A percentile compares a stretch with the other conserved stretches of the same genome.
phyloP scores from a whole-genome alignment of 2,113 vertebrate genomes.

The Excalfactoria chinensis region DNA sequence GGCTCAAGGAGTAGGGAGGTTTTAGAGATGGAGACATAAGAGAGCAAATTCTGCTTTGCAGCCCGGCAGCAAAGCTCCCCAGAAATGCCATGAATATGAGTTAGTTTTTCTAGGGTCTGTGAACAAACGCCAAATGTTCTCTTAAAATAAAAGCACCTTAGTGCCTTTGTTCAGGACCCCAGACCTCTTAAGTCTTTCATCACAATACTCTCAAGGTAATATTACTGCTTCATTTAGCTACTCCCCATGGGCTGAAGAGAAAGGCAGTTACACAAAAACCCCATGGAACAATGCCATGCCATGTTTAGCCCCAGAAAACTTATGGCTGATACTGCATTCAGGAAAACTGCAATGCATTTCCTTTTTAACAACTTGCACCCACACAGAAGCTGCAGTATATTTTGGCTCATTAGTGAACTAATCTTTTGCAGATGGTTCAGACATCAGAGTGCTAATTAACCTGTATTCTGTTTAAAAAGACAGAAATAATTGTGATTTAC shows the following conservation, averaged over 20 bases:
- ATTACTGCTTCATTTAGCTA: not conserved
- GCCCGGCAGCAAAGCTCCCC: not conserved
- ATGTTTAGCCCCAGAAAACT: not conserved
- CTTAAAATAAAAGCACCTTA: not conserved
- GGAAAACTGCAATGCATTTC: not conserved
- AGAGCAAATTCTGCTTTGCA: not conserved
- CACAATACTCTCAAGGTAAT: not conserved
- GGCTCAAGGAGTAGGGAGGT: not conserved
- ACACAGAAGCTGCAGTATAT: slow-evolving; percentile 24
- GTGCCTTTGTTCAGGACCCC: not conserved
- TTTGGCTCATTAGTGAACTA: slow-evolving; percentile 60
- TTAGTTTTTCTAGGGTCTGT: not conserved
- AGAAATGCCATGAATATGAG: not conserved
- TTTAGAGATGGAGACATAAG: not conserved
- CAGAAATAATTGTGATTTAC: slow-evolving; percentile 41
- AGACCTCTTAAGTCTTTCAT: not conserved
- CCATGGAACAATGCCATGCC: not conserved
- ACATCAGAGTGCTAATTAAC: slow-evolving; percentile 49
- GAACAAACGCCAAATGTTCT: slow-evolving; percentile 18
- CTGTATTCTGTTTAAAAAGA: slow-evolving; percentile 25
- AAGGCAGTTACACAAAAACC: slow-evolving; percentile 1
- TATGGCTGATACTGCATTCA: not conserved
- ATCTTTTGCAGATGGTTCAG: slow-evolving; percentile 58
- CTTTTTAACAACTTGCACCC: slow-evolving; percentile 39
- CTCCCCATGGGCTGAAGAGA: not conserved